These are phyloP conservation scores for Malaclemys terrapin DNA, from an alignment of 2,113 vertebrate species.

Conservation along the genomic window DNA sequence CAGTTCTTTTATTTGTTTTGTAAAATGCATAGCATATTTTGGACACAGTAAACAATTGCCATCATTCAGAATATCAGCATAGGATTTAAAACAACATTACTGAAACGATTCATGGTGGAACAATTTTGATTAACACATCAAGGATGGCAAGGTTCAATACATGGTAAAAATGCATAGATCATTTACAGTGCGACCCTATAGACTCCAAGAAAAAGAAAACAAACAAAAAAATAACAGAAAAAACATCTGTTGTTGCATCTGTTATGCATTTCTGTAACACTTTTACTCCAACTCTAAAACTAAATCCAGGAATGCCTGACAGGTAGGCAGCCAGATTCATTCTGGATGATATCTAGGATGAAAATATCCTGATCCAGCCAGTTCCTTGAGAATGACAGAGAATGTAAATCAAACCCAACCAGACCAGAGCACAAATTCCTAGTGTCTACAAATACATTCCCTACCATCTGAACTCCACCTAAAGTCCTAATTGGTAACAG, in stretches of 20 bases:
- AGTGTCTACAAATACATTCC: neutral
- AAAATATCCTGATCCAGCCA: neutral
- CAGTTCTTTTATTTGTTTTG: neutral
- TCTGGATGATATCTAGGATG: neutral
- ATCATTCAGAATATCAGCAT: neutral
- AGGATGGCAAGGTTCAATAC: neutral
- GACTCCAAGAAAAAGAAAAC: neutral
- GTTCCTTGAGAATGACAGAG: neutral
- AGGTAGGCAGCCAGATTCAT: neutral
- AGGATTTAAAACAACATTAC: neutral
- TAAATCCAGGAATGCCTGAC: neutral
- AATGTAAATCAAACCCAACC: neutral
- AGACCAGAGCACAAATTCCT: neutral
- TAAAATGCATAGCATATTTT: accelerated
- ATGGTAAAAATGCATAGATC: neutral
- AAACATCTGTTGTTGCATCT: neutral
- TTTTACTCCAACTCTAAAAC: neutral
- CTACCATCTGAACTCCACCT: neutral
- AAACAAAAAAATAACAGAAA: neutral
- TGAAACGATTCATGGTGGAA: neutral
- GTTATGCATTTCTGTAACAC: accelerated
- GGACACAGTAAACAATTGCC: neutral
- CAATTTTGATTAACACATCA: neutral
- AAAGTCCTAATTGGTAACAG: neutral
- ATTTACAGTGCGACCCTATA: neutral